phyloP scores from a whole-genome alignment of 2,888 invertebrate genomes.

The Stenotaenia linearis region DNA sequence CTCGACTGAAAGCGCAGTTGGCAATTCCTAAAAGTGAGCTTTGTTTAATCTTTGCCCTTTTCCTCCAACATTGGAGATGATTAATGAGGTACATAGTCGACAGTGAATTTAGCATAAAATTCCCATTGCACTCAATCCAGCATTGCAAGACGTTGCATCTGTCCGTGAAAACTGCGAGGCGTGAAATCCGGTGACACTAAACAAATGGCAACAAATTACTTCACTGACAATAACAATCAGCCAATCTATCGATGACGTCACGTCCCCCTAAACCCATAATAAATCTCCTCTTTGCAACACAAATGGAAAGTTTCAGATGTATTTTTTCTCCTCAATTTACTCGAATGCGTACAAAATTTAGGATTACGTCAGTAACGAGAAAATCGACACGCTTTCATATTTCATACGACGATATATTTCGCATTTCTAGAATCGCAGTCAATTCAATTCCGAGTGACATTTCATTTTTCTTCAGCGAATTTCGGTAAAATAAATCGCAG shows the following conservation, averaged over 20 bases:
- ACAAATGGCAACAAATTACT: conserved; percentile 22
- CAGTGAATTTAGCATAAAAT: conserved; percentile 2
- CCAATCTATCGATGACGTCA: background rate
- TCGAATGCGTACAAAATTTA: no score
- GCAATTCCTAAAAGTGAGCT: conserved; percentile 19
- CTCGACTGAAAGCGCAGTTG: background rate
- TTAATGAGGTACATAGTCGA: conserved; percentile 1
- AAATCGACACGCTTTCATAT: no score
- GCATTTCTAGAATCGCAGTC: no score
- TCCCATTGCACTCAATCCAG: background rate
- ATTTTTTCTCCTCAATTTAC: no score
- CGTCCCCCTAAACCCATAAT: background rate
- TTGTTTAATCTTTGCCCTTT: conserved; percentile 23
- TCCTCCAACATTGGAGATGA: conserved; percentile 18
- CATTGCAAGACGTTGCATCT: conserved; percentile 14
- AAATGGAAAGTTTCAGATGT: no score
- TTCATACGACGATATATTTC: no score
- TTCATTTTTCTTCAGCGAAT: no score
- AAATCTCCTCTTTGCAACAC: no score
- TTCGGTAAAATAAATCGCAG: no score
- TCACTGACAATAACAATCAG: conserved; percentile 8
- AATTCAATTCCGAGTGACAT: no score
- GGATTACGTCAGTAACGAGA: no score
- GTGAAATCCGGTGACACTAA: conserved; percentile 15
- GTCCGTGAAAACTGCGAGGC: conserved; percentile 10